These are phyloP conservation scores for Zelleria hepariella DNA, from an alignment of 2,888 invertebrate genomes.

Conservation along the genomic window DNA sequence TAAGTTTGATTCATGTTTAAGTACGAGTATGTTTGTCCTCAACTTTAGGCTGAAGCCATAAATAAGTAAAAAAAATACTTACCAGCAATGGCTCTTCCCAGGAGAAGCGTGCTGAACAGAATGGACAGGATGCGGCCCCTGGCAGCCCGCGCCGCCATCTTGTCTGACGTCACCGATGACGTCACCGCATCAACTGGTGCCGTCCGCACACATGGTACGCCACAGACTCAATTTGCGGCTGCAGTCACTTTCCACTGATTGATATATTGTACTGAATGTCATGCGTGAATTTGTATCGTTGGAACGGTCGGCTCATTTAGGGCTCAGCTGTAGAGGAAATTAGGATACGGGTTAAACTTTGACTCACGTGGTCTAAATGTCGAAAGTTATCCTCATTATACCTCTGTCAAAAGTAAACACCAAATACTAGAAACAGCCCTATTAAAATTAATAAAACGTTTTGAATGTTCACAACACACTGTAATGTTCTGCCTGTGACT, in stretches of 20 bases:
- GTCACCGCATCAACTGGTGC: constrained; percentile 17
- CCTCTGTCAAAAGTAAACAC: too few relatives aligned
- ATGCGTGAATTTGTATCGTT: background rate
- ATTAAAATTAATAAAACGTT: too few relatives aligned
- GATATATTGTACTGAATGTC: background rate
- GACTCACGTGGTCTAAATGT: too few relatives aligned
- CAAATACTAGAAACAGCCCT: too few relatives aligned
- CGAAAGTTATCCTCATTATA: too few relatives aligned
- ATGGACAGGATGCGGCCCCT: constrained; percentile 53
- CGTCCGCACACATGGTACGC: constrained; percentile 5
- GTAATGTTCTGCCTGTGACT: too few relatives aligned
- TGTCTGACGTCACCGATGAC: constrained; percentile 38
- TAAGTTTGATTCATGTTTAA: background rate
- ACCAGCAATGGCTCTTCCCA: constrained; percentile 64
- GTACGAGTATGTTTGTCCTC: background rate
- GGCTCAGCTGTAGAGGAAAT: background rate
- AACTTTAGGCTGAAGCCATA: background rate
- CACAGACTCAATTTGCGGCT: background rate
- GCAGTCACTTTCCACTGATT: background rate
- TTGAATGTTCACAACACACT: too few relatives aligned
- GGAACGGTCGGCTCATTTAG: background rate
- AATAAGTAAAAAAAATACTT: constrained; percentile 18
- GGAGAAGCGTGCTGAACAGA: constrained; percentile 57
- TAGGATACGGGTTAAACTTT: too few relatives aligned
- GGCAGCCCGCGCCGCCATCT: constrained; percentile 42